phyloP scores from a whole-genome alignment of 1,140 invertebrate genomes.

The Wasmannia auropunctata region DNA sequence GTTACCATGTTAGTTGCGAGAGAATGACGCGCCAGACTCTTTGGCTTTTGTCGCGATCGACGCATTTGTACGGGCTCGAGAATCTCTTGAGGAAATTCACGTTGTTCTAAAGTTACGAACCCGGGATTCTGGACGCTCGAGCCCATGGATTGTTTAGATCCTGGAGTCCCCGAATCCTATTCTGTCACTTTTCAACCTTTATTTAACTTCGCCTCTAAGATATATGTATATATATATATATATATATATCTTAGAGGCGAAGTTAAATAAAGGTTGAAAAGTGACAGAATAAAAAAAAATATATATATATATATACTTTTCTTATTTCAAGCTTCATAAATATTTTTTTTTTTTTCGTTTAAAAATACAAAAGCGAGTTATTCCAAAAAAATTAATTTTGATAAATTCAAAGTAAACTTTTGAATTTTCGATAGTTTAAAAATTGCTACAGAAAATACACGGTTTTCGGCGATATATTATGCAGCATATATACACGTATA shows the following conservation, averaged over 20 bases:
- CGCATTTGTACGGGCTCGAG: neutral
- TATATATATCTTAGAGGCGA: neutral
- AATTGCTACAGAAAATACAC: neutral
- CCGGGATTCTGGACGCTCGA: neutral
- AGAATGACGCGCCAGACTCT: constrained; percentile 18
- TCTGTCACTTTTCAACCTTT: neutral
- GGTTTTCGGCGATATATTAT: neutral
- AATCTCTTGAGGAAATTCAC: neutral
- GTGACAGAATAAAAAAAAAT: neutral
- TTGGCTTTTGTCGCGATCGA: neutral
- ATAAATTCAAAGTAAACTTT: neutral
- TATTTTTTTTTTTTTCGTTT: neutral
- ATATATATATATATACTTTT: neutral
- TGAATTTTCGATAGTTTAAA: neutral
- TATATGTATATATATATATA: too few species aligned
- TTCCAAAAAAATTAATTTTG: neutral
- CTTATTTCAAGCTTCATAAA: neutral
- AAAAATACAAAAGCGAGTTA: neutral
- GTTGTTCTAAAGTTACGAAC: neutral
- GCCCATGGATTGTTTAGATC: neutral
- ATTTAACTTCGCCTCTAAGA: neutral
- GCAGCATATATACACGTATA: neutral
- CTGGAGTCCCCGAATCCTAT: neutral
- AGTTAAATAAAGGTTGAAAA: neutral
- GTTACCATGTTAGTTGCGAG: constrained; percentile 73